These are phyloP conservation scores for Gnathochromis pfefferi DNA, from an alignment of 2,113 vertebrate species.

Conservation along the genomic window DNA sequence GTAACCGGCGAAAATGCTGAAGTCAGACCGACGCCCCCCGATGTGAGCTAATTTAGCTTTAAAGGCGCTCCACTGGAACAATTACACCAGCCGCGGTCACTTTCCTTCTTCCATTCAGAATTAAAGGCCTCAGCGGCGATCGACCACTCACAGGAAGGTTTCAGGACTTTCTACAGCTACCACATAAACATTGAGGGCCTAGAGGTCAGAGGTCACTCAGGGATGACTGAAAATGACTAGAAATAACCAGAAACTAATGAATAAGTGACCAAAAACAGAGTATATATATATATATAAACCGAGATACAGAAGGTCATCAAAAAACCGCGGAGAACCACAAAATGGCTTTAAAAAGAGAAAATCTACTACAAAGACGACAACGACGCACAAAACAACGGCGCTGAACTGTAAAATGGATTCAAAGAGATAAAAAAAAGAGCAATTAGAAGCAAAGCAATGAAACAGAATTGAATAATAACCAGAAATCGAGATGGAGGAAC, in stretches of 20 bases:
- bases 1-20: conserved; percentile 30
- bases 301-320: background rate
- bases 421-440: background rate
- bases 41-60: background rate
- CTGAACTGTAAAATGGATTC: background rate
- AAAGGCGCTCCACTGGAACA: background rate
- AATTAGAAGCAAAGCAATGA: background rate
- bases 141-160: background rate
- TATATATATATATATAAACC: background rate
- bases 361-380: background rate
- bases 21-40: background rate
- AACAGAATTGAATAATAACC: background rate
- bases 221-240: background rate
- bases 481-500: background rate
- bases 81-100: background rate
- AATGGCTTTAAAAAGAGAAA: background rate
- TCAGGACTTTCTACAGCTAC: background rate
- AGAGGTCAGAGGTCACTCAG: background rate
- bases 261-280: background rate
- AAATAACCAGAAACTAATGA: background rate
- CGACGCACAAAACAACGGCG: background rate
- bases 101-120: background rate
- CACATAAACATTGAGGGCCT: background rate
- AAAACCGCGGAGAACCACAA: background rate
- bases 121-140: background rate